Percentiles rank a stretch among this genome's conserved stretches.
These are phyloP conservation scores for Typhlichthys subterraneus DNA, from an alignment of 2,797 vertebrate species.

Conservation along the genomic window DNA sequence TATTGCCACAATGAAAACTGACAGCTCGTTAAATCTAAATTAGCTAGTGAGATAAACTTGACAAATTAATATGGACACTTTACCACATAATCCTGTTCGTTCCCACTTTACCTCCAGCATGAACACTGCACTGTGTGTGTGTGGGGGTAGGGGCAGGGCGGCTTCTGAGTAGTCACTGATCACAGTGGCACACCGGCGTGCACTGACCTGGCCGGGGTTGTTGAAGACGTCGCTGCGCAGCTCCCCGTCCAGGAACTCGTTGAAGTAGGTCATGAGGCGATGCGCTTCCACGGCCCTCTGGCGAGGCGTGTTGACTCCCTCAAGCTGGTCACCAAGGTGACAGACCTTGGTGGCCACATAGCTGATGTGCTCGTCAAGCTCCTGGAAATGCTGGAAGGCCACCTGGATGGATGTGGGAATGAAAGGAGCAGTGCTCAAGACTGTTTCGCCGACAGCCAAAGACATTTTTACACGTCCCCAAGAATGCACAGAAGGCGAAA, in stretches of 20 bases:
- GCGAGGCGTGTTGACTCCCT: constrained; percentile 98
- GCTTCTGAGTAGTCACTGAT: constrained; percentile 32
- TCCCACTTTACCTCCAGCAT: constrained; percentile 65
- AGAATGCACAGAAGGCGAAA: too few species aligned
- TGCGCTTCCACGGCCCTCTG: constrained; percentile 98
- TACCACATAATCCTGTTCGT: constrained; percentile 71
- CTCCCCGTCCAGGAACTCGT: constrained; percentile 98
- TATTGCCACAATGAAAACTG: constrained; percentile 70
- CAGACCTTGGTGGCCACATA: constrained; percentile 99
- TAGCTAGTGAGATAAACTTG: constrained; percentile 76
- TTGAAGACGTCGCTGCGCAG: constrained; percentile 98
- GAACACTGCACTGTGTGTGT: constrained; percentile 30
- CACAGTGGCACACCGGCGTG: constrained; percentile 21
- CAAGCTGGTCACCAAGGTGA: constrained; percentile 97
- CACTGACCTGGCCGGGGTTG: constrained; percentile 93
- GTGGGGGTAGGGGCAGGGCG: constrained; percentile 16
- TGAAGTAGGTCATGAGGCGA: constrained; percentile 99
- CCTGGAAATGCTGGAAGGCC: constrained; percentile 99
- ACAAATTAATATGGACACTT: constrained; percentile 72
- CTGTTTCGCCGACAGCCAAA: too few species aligned
- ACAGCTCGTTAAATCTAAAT: constrained; percentile 76
- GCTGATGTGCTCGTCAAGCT: constrained; percentile 98
- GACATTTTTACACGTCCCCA: too few species aligned
- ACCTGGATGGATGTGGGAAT: constrained; percentile 76
- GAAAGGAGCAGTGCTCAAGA: not conserved